Percentiles rank a stretch among this genome's conserved stretches.
Evolutionary conservation across 2,888 invertebrate genomes (phyloP).

Genomic region (Caenorhabditis doughertyi): DNA sequence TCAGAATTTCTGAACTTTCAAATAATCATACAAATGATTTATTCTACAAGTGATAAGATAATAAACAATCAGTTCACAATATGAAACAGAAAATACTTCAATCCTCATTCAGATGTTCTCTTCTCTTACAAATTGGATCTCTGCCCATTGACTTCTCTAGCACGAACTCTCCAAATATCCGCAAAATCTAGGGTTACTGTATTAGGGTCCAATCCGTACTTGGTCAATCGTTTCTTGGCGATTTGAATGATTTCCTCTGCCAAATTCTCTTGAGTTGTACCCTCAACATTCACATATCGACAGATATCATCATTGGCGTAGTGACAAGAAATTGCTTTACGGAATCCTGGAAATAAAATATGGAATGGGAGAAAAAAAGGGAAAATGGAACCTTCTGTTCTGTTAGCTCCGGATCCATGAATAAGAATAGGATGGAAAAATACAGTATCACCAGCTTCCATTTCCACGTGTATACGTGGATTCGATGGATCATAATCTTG

Average conservation of each 20-base stretch:
- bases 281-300: slow-evolving; percentile 87
- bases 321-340: slow-evolving; percentile 91
- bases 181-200: slow-evolving; percentile 62
- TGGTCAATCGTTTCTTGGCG: slow-evolving; percentile 70
- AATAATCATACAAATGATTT: too few relatives aligned
- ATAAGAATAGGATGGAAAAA: slow-evolving; percentile 91
- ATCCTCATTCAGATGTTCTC: neutral
- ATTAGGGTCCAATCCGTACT: slow-evolving; percentile 64
- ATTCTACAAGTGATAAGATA: neutral
- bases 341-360: slow-evolving; percentile 85
- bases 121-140: slow-evolving; percentile 68
- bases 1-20: too few relatives aligned
- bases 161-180: slow-evolving; percentile 74
- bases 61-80: slow-evolving; percentile 9
- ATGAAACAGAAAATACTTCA: slow-evolving; percentile 17
- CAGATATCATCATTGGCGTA: slow-evolving; percentile 88
- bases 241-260: slow-evolving; percentile 74
- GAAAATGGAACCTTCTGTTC: slow-evolving; percentile 85
- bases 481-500: slow-evolving; percentile 85
- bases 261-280: slow-evolving; percentile 81
- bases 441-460: slow-evolving; percentile 91
- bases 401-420: slow-evolving; percentile 92
- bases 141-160: slow-evolving; percentile 71
- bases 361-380: neutral
- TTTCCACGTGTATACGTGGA: slow-evolving; percentile 86